A percentile compares a stretch with the other conserved stretches of the same genome.
Evolutionary conservation across 2,888 invertebrate species (phyloP).

Genomic region (Nasonovia ribisnigri): DNA sequence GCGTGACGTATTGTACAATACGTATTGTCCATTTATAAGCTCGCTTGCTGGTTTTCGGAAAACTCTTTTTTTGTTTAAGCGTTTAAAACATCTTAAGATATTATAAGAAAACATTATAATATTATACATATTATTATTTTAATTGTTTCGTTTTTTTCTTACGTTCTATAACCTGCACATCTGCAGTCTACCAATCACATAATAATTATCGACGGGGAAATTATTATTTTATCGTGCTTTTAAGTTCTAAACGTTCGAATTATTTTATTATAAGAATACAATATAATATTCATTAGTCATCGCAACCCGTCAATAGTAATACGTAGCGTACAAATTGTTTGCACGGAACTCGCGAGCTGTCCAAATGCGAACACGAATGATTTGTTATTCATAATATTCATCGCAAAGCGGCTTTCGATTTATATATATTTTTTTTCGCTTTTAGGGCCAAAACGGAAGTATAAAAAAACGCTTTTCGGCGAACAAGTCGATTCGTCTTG

Average conservation of each 20-base stretch:
- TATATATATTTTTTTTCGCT: not conserved
- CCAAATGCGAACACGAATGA: conserved; percentile 18
- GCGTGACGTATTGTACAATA: not conserved
- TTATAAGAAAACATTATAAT: not conserved
- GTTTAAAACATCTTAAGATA: not conserved
- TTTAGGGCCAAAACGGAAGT: conserved; percentile 5
- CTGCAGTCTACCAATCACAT: not conserved
- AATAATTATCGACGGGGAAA: not conserved
- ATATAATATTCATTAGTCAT: not conserved
- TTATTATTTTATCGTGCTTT: not conserved
- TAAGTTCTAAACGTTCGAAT: not conserved
- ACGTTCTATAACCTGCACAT: not conserved
- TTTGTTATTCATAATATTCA: conserved; percentile 34
- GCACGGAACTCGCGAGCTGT: not conserved
- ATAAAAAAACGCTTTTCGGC: conserved; percentile 48
- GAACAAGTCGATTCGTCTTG: conserved; percentile 25
- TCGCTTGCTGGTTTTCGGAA: not conserved
- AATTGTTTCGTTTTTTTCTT: not conserved
- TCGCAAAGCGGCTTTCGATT: conserved; percentile 30
- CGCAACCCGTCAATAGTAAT: not conserved
- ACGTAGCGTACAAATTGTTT: not conserved
- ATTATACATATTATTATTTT: not conserved
- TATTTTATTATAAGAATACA: not conserved
- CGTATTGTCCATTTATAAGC: not conserved
- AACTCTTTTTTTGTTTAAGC: not conserved